phyloP scores from a whole-genome alignment of 2,797 vertebrate species.

The Cynopterus sphinx region DNA sequence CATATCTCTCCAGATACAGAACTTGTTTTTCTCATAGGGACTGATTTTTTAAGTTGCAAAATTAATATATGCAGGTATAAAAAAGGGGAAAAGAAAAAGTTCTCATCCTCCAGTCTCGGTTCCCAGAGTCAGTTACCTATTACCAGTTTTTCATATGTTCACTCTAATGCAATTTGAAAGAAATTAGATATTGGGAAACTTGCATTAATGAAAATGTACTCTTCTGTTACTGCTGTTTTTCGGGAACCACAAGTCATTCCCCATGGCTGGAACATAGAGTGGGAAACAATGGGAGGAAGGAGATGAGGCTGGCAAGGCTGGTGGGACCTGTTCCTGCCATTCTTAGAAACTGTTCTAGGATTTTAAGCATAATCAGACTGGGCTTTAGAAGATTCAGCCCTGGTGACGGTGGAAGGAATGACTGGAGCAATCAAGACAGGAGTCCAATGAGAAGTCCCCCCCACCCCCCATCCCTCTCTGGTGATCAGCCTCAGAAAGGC shows the following conservation, averaged over 20 bases:
- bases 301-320: neutral
- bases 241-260: neutral
- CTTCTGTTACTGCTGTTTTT: neutral
- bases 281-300: neutral
- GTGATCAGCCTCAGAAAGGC: neutral
- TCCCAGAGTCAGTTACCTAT: neutral
- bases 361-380: neutral
- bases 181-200: neutral
- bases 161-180: neutral
- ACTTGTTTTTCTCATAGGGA: neutral
- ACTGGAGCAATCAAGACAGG: neutral
- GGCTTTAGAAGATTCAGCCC: neutral
- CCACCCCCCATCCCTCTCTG: fast-evolving
- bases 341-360: neutral
- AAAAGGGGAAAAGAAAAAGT: neutral
- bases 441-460: neutral
- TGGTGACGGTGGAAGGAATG: neutral
- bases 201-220: neutral
- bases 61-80: neutral
- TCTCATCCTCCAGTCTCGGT: neutral
- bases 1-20: neutral
- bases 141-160: neutral
- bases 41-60: neutral
- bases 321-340: neutral
- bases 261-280: neutral